These are phyloP conservation scores for Megalops atlanticus DNA, from an alignment of 2,113 vertebrate genomes.

Conservation along the genomic window DNA sequence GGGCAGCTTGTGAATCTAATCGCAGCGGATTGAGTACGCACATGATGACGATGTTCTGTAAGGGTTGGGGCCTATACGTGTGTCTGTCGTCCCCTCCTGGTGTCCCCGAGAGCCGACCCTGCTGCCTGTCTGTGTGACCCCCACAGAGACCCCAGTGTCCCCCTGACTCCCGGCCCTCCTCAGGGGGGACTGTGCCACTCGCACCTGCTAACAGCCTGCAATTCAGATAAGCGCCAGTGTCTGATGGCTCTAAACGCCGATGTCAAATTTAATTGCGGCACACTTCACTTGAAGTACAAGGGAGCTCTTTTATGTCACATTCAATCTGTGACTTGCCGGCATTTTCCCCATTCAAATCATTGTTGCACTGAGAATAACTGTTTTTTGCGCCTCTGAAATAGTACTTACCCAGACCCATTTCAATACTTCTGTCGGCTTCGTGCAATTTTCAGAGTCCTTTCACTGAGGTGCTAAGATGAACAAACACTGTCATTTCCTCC, in stretches of 20 bases:
- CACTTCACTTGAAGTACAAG: not conserved
- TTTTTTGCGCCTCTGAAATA: conserved; percentile 26
- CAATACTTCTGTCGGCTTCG: conserved; percentile 53
- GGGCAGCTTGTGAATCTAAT: too few species aligned
- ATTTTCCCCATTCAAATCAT: not conserved
- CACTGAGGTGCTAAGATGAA: conserved; percentile 56
- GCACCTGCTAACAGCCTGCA: too few species aligned
- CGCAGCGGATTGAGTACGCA: too few species aligned
- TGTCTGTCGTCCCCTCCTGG: too few species aligned
- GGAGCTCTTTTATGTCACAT: not conserved
- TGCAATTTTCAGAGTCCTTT: conserved; percentile 46
- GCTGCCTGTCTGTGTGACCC: too few species aligned
- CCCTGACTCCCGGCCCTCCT: not conserved
- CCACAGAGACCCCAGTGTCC: too few species aligned
- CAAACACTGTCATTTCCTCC: conserved; percentile 34
- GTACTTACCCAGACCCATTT: conserved; percentile 29
- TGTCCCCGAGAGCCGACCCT: too few species aligned
- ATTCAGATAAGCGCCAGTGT: not conserved
- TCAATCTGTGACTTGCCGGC: not conserved
- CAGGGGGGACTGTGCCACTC: not conserved
- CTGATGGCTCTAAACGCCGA: not conserved
- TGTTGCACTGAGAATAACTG: conserved; percentile 45
- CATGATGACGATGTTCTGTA: too few species aligned
- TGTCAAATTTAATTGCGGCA: not conserved
- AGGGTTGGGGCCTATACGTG: too few species aligned